Percentiles rank a stretch among this genome's conserved stretches.
Conservation (phyloP, 2,797 vertebrate species). For the Typhlichthys eigenmanni region DNA sequence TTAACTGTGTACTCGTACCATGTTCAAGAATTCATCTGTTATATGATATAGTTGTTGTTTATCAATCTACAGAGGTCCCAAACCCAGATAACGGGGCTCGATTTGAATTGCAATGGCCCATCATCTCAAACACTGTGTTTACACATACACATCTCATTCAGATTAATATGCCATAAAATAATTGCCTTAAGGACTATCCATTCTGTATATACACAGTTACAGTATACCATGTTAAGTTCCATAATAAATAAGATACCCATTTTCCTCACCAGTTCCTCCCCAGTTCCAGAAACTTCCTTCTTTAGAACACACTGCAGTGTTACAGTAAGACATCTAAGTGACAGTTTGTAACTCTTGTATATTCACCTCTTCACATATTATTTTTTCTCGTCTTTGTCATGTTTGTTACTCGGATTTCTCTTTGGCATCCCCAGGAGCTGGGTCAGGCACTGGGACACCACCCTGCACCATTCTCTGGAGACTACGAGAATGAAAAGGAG, state of each 20-base stretch:
- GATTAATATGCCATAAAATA: conserved; percentile 42
- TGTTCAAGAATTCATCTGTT: conserved; percentile 30
- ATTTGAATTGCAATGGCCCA: conserved; percentile 52
- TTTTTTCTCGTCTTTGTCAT: conserved; percentile 36
- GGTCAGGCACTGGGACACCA: conserved; percentile 69
- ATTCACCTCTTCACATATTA: conserved; percentile 14
- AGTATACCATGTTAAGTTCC: conserved; percentile 38
- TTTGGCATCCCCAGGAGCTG: conserved; percentile 78
- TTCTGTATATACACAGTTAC: conserved; percentile 38
- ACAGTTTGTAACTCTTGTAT: conserved; percentile 63
- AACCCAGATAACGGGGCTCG: conserved; percentile 35
- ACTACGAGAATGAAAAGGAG: conserved; percentile 49
- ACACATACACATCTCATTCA: conserved; percentile 20
- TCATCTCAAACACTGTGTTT: conserved; percentile 39
- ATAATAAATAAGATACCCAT: conserved; percentile 29
- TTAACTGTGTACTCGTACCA: conserved; percentile 28
- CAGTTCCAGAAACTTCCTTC: conserved; percentile 34
- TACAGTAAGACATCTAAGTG: conserved; percentile 76
- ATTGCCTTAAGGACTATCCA: conserved; percentile 28
- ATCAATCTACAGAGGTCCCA: conserved; percentile 25
- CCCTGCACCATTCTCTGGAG: conserved; percentile 74
- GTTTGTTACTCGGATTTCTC: conserved; percentile 70
- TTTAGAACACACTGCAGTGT: conserved; percentile 59
- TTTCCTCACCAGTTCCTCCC: conserved; percentile 42
- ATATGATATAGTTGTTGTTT: conserved; percentile 18